phyloP scores from a whole-genome alignment of 2,888 invertebrate genomes.

The Eustalomyia histrio region DNA sequence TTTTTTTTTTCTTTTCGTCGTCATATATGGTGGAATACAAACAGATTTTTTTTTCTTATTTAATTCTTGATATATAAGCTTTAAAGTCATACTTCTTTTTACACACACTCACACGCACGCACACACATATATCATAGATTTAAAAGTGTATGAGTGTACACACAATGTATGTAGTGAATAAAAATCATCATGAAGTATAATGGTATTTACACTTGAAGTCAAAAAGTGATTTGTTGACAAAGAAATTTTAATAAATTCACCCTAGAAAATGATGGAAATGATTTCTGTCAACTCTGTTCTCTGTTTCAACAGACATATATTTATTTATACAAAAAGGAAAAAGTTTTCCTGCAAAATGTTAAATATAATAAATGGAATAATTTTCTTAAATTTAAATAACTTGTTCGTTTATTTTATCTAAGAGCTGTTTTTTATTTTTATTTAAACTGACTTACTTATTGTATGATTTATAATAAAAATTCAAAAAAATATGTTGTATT shows the following conservation, averaged over 20 bases:
- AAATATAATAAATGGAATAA: slow-evolving; percentile 51
- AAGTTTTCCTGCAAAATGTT: slow-evolving; percentile 19
- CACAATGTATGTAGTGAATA: not conserved
- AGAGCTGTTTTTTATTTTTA: slow-evolving; percentile 23
- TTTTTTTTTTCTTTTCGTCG: not conserved
- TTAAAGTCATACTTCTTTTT: not conserved
- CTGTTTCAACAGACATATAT: not conserved
- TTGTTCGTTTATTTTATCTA: slow-evolving; percentile 35
- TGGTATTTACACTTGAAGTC: slow-evolving; percentile 60
- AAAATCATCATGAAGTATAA: slow-evolving; percentile 2
- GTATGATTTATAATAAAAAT: slow-evolving; percentile 46
- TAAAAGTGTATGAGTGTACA: not conserved
- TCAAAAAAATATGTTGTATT: slow-evolving; percentile 49
- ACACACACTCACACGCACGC: not conserved
- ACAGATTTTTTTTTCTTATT: slow-evolving; percentile 43
- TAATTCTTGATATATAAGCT: slow-evolving; percentile 20
- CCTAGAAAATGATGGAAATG: slow-evolving; percentile 67
- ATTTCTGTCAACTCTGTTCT: slow-evolving; percentile 33
- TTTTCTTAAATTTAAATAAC: slow-evolving; percentile 56
- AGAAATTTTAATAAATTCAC: slow-evolving; percentile 74
- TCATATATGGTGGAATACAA: slow-evolving; percentile 20
- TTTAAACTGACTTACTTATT: slow-evolving; percentile 18
- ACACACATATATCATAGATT: not conserved
- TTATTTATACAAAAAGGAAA: not conserved
- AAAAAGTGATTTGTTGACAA: slow-evolving; percentile 76